Evolutionary conservation across 2,888 invertebrate species (phyloP).

Genomic region (Drosophila infuscata): DNA sequence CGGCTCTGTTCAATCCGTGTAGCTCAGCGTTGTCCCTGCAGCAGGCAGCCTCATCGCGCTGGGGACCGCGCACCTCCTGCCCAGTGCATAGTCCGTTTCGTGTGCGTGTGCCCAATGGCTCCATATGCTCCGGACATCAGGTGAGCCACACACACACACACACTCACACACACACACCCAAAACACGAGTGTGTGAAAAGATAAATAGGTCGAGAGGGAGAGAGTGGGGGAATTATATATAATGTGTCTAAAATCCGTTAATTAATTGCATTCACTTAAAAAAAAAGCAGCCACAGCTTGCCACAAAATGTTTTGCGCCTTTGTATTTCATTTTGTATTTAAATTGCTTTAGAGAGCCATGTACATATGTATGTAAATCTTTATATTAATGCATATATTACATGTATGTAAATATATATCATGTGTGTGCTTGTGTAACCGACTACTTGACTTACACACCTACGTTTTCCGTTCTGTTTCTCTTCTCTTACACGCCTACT

Average conservation of each 20-base stretch:
- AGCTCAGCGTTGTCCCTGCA: conserved; percentile 85
- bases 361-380: conserved; percentile 28
- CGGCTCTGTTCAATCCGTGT: conserved; percentile 85
- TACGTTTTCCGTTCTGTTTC: conserved; percentile 46
- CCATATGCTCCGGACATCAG: conserved; percentile 86
- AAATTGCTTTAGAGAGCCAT: conserved; percentile 49
- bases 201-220: neutral
- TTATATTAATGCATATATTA: conserved; percentile 10
- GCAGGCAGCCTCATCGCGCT: conserved; percentile 83
- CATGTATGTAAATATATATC: conserved; percentile 11
- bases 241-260: conserved; percentile 72
- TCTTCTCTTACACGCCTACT: conserved; percentile 44
- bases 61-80: conserved; percentile 85
- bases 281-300: conserved; percentile 65
- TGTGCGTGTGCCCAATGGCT: conserved; percentile 85
- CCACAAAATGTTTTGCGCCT: conserved; percentile 77
- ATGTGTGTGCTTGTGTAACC: conserved; percentile 3
- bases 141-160: conserved; percentile 70
- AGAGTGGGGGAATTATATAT: conserved; percentile 13
- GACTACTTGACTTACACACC: conserved; percentile 55
- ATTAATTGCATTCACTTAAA: conserved; percentile 67
- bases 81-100: conserved; percentile 86
- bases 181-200: conserved; percentile 17
- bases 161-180: conserved; percentile 12
- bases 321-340: conserved; percentile 66